These are phyloP conservation scores for Micromussa lordhowensis DNA, from an alignment of 92 coral and sea anemone species.

Conservation along the genomic window DNA sequence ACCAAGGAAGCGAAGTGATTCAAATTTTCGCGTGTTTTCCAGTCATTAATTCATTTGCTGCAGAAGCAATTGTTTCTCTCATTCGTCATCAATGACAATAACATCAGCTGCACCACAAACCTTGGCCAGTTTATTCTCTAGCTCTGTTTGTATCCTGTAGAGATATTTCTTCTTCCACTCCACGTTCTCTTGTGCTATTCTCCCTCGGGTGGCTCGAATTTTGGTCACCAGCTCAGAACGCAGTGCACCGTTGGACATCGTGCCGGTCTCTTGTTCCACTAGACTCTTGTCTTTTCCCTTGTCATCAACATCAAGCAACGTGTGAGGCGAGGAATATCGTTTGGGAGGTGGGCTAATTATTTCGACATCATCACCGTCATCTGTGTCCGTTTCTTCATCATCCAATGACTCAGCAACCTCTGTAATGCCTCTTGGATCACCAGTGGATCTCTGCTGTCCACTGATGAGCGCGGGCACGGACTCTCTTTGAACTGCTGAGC, in stretches of 20 bases:
- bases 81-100: neutral
- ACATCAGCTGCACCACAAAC: neutral
- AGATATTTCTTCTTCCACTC: neutral
- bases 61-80: neutral
- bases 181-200: neutral
- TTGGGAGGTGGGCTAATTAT: neutral
- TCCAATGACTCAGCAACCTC: neutral
- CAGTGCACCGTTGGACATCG: neutral
- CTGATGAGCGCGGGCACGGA: neutral
- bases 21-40: neutral
- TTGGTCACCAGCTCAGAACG: neutral
- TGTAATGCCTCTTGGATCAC: neutral
- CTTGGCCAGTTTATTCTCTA: neutral
- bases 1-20: neutral
- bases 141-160: neutral
- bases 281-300: neutral
- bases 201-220: neutral
- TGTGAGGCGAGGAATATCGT: neutral
- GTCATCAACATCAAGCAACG: neutral
- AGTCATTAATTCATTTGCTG: neutral
- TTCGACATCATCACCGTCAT: slow-evolving; percentile 12
- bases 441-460: neutral
- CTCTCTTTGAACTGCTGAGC: neutral
- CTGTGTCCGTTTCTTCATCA: neutral
- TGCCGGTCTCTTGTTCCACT: neutral